These are phyloP conservation scores for Trichogramma evanescens DNA, from an alignment of 2,888 invertebrate species.

Conservation along the genomic window DNA sequence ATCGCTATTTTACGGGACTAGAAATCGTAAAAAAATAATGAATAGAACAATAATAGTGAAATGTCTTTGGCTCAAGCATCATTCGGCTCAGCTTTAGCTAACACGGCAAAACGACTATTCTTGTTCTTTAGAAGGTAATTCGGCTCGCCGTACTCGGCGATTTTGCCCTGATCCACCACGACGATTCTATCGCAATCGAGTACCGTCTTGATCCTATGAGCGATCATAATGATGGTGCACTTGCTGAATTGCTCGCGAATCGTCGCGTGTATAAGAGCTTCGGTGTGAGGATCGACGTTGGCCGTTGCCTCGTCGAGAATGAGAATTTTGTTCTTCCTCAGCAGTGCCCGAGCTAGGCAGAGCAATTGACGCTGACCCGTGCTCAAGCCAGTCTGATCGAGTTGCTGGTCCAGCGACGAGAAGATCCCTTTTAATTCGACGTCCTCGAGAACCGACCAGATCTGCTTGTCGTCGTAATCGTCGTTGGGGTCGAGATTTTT, in stretches of 20 bases:
- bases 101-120: too few species aligned
- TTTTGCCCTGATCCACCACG: constrained; percentile 51
- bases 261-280: constrained; percentile 52
- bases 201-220: constrained; percentile 56
- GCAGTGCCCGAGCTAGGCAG: constrained; percentile 80
- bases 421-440: constrained; percentile 67
- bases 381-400: constrained; percentile 67
- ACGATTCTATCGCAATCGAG: constrained; percentile 57
- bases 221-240: constrained; percentile 57
- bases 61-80: too few species aligned
- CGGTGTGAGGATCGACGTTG: constrained; percentile 78
- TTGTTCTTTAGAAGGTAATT: constrained; percentile 50
- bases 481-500: constrained; percentile 64
- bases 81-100: too few species aligned
- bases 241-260: constrained; percentile 50
- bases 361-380: constrained; percentile 85
- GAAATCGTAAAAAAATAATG: too few species aligned
- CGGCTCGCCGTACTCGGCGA: constrained; percentile 62
- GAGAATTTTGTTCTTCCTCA: constrained; percentile 75
- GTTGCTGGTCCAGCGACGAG: constrained; percentile 49
- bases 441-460: constrained; percentile 54
- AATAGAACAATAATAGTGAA: too few species aligned
- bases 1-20: too few species aligned
- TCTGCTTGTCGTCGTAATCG: constrained; percentile 45
- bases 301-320: constrained; percentile 90